Evolutionary conservation across 2,888 invertebrate genomes (phyloP).

Genomic region (Apamea epomidion): DNA sequence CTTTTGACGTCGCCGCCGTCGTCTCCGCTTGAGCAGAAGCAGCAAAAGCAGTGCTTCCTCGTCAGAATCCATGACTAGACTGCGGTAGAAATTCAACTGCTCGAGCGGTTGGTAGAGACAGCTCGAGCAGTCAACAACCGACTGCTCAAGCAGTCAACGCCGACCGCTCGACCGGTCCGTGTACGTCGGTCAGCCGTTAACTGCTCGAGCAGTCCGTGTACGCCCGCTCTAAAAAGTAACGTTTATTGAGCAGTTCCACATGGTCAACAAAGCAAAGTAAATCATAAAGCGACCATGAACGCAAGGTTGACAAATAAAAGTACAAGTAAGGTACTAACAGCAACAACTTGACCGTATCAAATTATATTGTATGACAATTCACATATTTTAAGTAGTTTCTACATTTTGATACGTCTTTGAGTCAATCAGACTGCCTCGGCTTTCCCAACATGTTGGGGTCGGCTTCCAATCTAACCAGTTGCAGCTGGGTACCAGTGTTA

Average conservation of each 20-base stretch:
- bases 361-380: constrained; percentile 49
- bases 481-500: not conserved
- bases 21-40: no score
- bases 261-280: constrained; percentile 65
- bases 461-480: not conserved
- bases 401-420: not conserved
- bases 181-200: no score
- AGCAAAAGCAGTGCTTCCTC: no score
- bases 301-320: constrained; percentile 79
- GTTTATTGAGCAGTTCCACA: constrained; percentile 60
- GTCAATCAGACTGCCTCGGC: not conserved
- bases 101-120: no score
- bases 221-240: no score
- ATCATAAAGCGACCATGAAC: constrained; percentile 71
- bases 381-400: constrained; percentile 30
- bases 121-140: no score
- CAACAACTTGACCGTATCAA: constrained; percentile 51
- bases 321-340: constrained; percentile 68
- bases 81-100: no score
- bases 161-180: no score
- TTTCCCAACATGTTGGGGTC: not conserved
- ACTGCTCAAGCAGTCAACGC: no score
- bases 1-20: no score
- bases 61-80: no score
- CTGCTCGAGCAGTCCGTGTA: no score